Conservation (phyloP, 2,888 invertebrate species). For the Ptilodon capucinus region DNA sequence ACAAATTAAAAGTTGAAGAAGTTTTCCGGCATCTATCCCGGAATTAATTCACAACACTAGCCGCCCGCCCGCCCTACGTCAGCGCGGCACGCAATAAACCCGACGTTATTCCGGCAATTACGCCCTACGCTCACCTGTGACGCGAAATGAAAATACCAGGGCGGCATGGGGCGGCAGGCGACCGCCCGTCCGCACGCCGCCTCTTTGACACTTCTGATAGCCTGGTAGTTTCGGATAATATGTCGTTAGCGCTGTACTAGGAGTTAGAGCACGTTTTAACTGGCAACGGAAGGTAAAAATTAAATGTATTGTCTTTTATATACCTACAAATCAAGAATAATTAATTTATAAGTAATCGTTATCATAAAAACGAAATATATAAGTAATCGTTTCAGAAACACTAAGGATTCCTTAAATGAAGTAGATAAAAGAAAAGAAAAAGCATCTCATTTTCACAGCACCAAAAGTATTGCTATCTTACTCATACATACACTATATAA, state of each 20-base stretch:
- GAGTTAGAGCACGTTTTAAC: not conserved
- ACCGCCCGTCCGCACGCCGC: slow-evolving; percentile 12
- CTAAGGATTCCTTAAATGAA: too few relatives aligned
- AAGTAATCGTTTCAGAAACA: too few relatives aligned
- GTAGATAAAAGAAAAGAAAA: too few relatives aligned
- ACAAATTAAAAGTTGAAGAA: too few relatives aligned
- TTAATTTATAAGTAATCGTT: too few relatives aligned
- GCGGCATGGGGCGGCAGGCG: slow-evolving; percentile 17
- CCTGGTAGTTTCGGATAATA: slow-evolving; percentile 30
- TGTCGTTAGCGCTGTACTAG: not conserved
- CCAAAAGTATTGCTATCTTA: too few relatives aligned
- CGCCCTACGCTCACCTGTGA: slow-evolving; percentile 57
- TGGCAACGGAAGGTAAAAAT: not conserved
- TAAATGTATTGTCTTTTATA: too few relatives aligned
- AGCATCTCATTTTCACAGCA: too few relatives aligned
- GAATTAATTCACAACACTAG: slow-evolving; percentile 20
- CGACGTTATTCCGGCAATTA: slow-evolving; percentile 53
- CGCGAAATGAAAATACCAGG: slow-evolving; percentile 61
- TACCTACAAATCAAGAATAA: too few relatives aligned
- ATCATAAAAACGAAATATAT: too few relatives aligned
- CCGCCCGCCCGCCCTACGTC: slow-evolving; percentile 32
- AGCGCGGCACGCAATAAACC: slow-evolving; percentile 51
- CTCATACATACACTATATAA: too few relatives aligned
- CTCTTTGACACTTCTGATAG: slow-evolving; percentile 23
- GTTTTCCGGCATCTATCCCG: not conserved